Base-by-base conservation (phyloP, 2,797 vertebrate genomes). In the Avahi laniger region DNA sequence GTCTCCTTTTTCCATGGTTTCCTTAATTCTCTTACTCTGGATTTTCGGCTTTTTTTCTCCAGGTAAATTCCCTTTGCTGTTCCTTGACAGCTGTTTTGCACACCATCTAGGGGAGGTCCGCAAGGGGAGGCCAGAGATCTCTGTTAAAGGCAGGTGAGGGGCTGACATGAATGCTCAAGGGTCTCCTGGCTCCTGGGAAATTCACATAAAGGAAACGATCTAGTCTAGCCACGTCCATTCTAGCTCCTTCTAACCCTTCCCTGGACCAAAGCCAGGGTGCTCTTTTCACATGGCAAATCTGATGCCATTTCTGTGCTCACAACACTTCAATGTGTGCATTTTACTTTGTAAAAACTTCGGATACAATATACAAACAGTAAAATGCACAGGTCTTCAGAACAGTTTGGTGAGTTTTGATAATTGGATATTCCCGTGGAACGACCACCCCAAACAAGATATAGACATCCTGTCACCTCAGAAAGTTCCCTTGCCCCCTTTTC, bases 11-110 rank as follows among this genome's bases (percentile, higher is more conserved):
- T 52, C 38, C 87, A 24, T 61, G 26, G 14, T 33, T 88, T 85
- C 57, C 78, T 76, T 89, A 28, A 12, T 87, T 86, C 72, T 88
- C 65, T 72, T 61, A 46, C 28, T 35, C 10, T 3, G 20, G 35
- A n/a, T 38, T 84, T 14, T 65, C 24, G 72, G 76, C 28, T 7
- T 76, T 97, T 70, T 69, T 50, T 46, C 48, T 65, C 48, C 9
- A 93, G 69, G 43, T 57, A 73, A 93, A 95, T 94, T 94, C 22
- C 38, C 24, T 85, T 78, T 94, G 54, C 11, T 22, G 24, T 48
- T 24, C 26, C 28, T 24, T 91, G 57, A 85, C 52, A 67, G 26
- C 35, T 61, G 41, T 78, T 93, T 84, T 67, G 78, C 57, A 78
- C 63, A 57, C 0, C 54, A 70, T 24, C 52, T 54, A 28, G 15